A percentile compares a stretch with the other conserved stretches of the same genome.
Evolutionary conservation across 2,888 invertebrate species (phyloP).

Genomic region (Drosophila cracens): DNA sequence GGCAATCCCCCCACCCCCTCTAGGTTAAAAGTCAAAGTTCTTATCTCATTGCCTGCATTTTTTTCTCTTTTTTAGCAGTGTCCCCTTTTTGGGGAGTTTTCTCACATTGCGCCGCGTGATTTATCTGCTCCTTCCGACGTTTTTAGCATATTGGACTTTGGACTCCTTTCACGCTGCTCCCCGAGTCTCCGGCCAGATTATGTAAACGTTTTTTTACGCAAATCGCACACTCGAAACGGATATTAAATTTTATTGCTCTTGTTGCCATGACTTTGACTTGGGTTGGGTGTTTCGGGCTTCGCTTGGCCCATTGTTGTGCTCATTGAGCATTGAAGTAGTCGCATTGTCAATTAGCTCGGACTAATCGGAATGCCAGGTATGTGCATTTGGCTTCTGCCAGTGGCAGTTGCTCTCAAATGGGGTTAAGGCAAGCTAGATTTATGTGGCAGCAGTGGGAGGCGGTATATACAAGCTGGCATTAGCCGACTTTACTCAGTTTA

Average conservation of each 20-base stretch:
- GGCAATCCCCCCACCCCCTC: constrained; percentile 23
- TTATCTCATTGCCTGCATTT: constrained; percentile 38
- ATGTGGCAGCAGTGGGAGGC: too few species aligned
- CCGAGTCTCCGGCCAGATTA: constrained; percentile 55
- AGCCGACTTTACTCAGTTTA: background rate
- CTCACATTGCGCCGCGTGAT: constrained; percentile 74
- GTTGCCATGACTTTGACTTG: constrained; percentile 71
- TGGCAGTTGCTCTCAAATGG: constrained; percentile 13
- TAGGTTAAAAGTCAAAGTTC: constrained; percentile 30
- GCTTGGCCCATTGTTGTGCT: constrained; percentile 53
- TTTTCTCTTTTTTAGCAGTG: constrained; percentile 52
- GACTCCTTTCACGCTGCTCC: constrained; percentile 5
- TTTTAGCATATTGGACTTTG: constrained; percentile 53
- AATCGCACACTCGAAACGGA: constrained; percentile 75
- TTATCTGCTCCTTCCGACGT: constrained; percentile 76
- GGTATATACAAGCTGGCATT: background rate
- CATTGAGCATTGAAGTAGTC: constrained; percentile 73
- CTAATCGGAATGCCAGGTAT: constrained; percentile 54
- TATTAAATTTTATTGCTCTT: constrained; percentile 80
- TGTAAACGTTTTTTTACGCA: constrained; percentile 70
- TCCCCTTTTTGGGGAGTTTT: constrained; percentile 66
- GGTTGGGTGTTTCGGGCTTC: constrained; percentile 9
- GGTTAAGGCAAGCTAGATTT: background rate
- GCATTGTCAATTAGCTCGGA: constrained; percentile 68
- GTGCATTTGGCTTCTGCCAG: constrained; percentile 37